Percentiles rank a stretch among this genome's conserved stretches.
Evolutionary conservation across 2,888 invertebrate species (phyloP).

Genomic region (Byasa hedistus): DNA sequence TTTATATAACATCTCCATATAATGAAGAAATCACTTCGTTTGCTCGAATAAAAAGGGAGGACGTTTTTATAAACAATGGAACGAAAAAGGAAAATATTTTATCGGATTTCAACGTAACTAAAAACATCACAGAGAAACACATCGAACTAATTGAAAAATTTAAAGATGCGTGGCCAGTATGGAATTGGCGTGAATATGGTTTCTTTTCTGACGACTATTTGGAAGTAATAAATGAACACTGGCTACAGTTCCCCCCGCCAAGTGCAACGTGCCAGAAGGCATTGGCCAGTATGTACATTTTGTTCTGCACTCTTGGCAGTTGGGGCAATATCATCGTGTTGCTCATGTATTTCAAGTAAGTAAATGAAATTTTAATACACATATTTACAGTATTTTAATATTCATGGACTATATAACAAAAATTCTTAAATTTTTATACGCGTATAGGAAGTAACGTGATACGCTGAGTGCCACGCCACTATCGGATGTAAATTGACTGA

Average conservation of each 20-base stretch:
- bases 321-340: conserved; percentile 86
- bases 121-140: conserved; percentile 37
- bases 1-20: conserved; percentile 11
- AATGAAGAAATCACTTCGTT: not conserved
- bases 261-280: conserved; percentile 76
- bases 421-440: not conserved
- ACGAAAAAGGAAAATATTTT: conserved; percentile 28
- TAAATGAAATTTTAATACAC: conserved; percentile 1
- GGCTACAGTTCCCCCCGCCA: conserved; percentile 85
- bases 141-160: conserved; percentile 56
- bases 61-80: conserved; percentile 17
- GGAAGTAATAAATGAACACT: conserved; percentile 83
- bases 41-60: conserved; percentile 25
- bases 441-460: not conserved
- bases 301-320: conserved; percentile 83
- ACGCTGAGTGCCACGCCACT: too few relatives aligned
- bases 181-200: conserved; percentile 75
- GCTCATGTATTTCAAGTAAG: conserved; percentile 86
- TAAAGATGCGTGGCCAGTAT: conserved; percentile 65
- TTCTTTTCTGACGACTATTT: conserved; percentile 80
- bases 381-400: not conserved
- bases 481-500: too few relatives aligned
- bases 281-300: conserved; percentile 81
- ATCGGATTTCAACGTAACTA: conserved; percentile 29
- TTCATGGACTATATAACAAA: too few relatives aligned